These are phyloP conservation scores for Timema podura DNA, from an alignment of 2,888 invertebrate genomes.

Conservation along the genomic window DNA sequence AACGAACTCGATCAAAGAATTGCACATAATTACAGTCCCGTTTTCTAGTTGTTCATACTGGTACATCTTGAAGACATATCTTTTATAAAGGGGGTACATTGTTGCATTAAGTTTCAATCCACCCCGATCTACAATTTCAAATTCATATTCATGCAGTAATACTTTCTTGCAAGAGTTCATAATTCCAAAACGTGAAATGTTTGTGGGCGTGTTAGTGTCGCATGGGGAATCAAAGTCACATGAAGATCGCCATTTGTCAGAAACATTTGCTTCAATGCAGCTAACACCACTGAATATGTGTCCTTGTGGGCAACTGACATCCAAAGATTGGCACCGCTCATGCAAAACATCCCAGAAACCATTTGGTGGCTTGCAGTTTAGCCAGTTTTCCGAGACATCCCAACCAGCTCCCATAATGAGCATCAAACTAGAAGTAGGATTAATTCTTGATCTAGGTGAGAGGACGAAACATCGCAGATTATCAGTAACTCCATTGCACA, in stretches of 20 bases:
- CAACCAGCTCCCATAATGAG: conserved; percentile 31
- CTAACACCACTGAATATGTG: neutral
- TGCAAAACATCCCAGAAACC: conserved; percentile 38
- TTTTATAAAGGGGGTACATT: neutral
- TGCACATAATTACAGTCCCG: conserved; percentile 12
- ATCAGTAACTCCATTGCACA: conserved; percentile 33
- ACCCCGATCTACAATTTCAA: neutral
- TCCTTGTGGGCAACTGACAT: conserved; percentile 30
- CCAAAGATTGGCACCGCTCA: conserved; percentile 33
- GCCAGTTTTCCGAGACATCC: conserved; percentile 14
- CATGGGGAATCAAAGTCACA: too few relatives aligned
- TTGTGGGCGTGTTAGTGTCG: too few relatives aligned
- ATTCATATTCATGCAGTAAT: conserved; percentile 5
- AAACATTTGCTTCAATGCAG: conserved; percentile 12
- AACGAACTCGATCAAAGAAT: conserved; percentile 5
- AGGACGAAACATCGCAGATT: neutral
- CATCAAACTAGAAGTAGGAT: conserved; percentile 8
- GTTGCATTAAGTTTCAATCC: conserved; percentile 5
- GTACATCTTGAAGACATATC: neutral
- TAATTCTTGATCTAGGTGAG: neutral
- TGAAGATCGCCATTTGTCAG: too few relatives aligned
- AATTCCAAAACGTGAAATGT: neutral
- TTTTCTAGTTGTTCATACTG: conserved; percentile 9
- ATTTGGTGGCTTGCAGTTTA: conserved; percentile 21
- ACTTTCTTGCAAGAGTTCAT: conserved; percentile 6